Base-by-base conservation (phyloP, 2,113 vertebrate species). In the Equus przewalskii region DNA sequence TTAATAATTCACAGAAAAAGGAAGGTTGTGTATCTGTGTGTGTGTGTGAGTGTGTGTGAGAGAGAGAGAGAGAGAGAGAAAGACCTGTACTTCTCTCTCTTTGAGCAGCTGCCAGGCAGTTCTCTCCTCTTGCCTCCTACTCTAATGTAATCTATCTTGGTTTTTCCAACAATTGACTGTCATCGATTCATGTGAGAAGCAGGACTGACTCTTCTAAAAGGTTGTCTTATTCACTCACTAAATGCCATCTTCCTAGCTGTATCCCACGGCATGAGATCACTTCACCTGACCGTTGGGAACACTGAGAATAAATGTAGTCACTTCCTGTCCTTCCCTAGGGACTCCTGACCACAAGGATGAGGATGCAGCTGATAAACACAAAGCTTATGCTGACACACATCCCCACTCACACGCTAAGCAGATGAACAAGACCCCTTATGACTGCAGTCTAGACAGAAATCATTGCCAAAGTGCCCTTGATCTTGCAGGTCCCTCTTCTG, bases 211-310 rank as follows among this genome's bases (percentile, higher is more conserved):
- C 70, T 41, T 92, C 21, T 81, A 81, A 87, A 80, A 80, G 79
- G 11, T 8, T 93, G 16, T 44, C 41, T 64, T 92, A 51, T 88
- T 84, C 80, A 95, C 91, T 91, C 30, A 78, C 60, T 94, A 54
- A 72, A 70, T 89, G 36, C 58, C 67, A 30, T 46, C 85, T 10
- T 5, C 28, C 36, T 89, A 83, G 58, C 65, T 15, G 12, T 30
- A 70, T 51, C n/a, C 62, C 15, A 46, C 3, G 26, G 46, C 33
- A 18, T 5, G 28, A 33, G 41, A 76, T 1, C 28, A 36, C 10
- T 36, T 69, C 75, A 14, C 82, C 67, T 69, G 78, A 89, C 41
- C 11, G 12, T 67, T 78, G 86, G 80, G 67, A 86, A 49, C 69
- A 44, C 3, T 13, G 13, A 72, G n/a, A 83, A 69, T 21, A 82